phyloP scores from a whole-genome alignment of 2,888 invertebrate genomes.

The Bellardia bayeri region DNA sequence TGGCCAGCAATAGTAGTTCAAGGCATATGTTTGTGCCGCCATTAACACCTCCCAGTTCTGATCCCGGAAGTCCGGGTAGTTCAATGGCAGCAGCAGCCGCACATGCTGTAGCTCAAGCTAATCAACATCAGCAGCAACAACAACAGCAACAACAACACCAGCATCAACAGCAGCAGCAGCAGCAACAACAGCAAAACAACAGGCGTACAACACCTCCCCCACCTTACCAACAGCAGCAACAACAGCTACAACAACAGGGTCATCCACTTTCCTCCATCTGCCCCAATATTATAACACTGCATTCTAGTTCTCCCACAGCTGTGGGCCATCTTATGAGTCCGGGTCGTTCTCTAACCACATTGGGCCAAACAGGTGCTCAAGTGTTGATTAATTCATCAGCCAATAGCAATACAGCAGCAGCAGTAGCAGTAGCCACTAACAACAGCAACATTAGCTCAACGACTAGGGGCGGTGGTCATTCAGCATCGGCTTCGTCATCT shows the following conservation, averaged over 20 bases:
- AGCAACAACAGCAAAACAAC: conserved; percentile 78
- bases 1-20: conserved; percentile 43
- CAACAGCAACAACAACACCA: conserved; percentile 81
- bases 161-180: conserved; percentile 79
- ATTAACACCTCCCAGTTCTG: conserved; percentile 94
- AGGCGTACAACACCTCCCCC: conserved; percentile 81
- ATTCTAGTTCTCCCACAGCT: conserved; percentile 73
- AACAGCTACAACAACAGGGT: conserved; percentile 76
- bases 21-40: conserved; percentile 92
- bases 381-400: conserved; percentile 63
- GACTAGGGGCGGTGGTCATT: conserved; percentile 67
- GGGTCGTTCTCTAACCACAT: conserved; percentile 77
- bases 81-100: conserved; percentile 87
- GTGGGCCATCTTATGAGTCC: conserved; percentile 76
- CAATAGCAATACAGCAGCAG: conserved; percentile 48
- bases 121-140: conserved; percentile 76
- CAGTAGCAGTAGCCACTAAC: conserved; percentile 34
- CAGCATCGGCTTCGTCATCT: conserved; percentile 45
- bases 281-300: conserved; percentile 79
- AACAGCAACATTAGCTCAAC: conserved; percentile 49
- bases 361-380: conserved; percentile 72
- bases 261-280: conserved; percentile 80
- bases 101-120: conserved; percentile 79
- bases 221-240: conserved; percentile 77
- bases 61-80: conserved; percentile 93